These are phyloP conservation scores for Pelodiscus sinensis DNA, from an alignment of 2,113 vertebrate species.

Conservation along the genomic window DNA sequence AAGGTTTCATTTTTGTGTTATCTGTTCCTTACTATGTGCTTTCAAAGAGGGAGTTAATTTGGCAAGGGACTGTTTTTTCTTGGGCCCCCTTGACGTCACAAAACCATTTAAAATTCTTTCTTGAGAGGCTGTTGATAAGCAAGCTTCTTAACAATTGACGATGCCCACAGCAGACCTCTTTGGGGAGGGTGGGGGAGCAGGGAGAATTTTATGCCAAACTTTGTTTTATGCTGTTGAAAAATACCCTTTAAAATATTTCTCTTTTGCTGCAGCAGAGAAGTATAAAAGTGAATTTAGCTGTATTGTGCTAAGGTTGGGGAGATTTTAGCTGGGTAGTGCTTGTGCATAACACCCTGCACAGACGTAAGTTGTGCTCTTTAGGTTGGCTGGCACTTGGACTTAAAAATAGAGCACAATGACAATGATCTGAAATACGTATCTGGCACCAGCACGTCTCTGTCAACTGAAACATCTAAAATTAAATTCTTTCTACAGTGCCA, in stretches of 20 bases:
- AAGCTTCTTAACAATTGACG: constrained; percentile 77
- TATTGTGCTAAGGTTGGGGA: background rate
- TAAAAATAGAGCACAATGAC: constrained; percentile 83
- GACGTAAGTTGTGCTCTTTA: constrained; percentile 48
- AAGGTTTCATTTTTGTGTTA: constrained; percentile 65
- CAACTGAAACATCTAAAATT: constrained; percentile 71
- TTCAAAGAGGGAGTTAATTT: constrained; percentile 67
- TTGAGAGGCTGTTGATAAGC: constrained; percentile 84
- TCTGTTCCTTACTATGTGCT: constrained; percentile 61
- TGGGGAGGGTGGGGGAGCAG: background rate
- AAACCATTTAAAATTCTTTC: constrained; percentile 84
- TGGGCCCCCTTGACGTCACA: constrained; percentile 82
- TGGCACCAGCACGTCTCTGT: constrained; percentile 61
- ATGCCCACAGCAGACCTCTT: background rate
- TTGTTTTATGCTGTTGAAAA: constrained; percentile 12
- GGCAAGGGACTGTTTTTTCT: constrained; percentile 74
- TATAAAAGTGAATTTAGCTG: background rate
- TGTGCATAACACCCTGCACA: background rate
- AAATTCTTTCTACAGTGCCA: constrained; percentile 48
- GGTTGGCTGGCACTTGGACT: constrained; percentile 68
- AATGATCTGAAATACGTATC: constrained; percentile 60
- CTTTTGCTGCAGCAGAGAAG: background rate
- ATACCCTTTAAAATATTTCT: constrained; percentile 5
- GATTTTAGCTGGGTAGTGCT: background rate
- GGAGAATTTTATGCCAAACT: constrained; percentile 16